These are phyloP conservation scores for Zophobas morio DNA, from an alignment of 1,140 invertebrate genomes.

Conservation along the genomic window DNA sequence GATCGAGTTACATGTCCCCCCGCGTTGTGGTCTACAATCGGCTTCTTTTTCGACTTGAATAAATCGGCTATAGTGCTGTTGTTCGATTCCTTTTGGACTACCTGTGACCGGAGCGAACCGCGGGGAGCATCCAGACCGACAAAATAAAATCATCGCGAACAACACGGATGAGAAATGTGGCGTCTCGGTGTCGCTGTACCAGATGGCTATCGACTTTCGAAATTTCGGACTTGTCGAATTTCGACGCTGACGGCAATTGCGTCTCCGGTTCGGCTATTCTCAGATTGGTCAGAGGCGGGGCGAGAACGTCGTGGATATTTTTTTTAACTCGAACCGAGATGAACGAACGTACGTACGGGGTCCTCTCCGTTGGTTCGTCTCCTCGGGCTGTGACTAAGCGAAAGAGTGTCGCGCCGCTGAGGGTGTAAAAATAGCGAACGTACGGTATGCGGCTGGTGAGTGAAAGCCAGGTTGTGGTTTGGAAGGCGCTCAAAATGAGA, in stretches of 20 bases:
- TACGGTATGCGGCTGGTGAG: constrained; percentile 56
- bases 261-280: constrained; percentile 28
- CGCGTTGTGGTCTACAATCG: constrained; percentile 47
- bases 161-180: constrained; percentile 49
- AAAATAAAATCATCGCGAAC: constrained; percentile 51
- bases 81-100: constrained; percentile 36
- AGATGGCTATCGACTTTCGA: constrained; percentile 27
- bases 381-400: constrained; percentile 11
- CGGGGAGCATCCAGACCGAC: constrained; percentile 43
- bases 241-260: constrained; percentile 4
- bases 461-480: constrained; percentile 59
- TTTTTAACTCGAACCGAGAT: background rate
- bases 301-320: constrained; percentile 7
- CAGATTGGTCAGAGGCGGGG: constrained; percentile 23
- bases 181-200: constrained; percentile 44
- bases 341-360: background rate
- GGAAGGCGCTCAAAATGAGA: constrained; percentile 61
- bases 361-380: background rate
- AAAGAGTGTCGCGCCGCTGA: constrained; percentile 47
- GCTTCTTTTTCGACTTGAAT: constrained; percentile 43
- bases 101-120: constrained; percentile 34
- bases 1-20: constrained; percentile 64
- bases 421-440: constrained; percentile 48
- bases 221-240: constrained; percentile 31
- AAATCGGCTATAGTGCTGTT: constrained; percentile 11